Conservation (phyloP, 2,888 invertebrate genomes). For the Creontiades dilutus region DNA sequence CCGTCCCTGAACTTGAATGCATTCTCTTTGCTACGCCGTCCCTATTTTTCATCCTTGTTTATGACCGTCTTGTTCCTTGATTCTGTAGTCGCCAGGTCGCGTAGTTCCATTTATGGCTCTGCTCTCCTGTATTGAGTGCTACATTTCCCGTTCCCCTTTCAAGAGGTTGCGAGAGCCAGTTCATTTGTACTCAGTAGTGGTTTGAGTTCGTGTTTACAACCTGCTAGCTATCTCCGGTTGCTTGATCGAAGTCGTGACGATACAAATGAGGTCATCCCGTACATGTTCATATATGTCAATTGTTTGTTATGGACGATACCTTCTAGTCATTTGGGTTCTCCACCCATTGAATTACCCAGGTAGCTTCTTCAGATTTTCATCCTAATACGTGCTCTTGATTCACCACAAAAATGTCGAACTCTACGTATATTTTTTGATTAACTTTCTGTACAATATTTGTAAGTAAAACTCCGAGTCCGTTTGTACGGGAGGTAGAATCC, state of each 20-base stretch:
- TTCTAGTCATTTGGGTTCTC: too few species aligned
- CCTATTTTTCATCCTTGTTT: background rate
- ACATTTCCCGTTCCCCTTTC: conserved; percentile 28
- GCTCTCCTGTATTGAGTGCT: background rate
- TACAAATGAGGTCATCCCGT: background rate
- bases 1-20: conserved; percentile 11
- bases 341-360: too few species aligned
- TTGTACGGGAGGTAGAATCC: too few species aligned
- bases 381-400: too few species aligned
- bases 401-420: too few species aligned
- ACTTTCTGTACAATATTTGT: too few species aligned
- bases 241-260: background rate
- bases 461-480: too few species aligned
- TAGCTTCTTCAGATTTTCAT: too few species aligned
- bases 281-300: too few species aligned
- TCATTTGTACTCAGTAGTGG: background rate
- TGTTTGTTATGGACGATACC: too few species aligned
- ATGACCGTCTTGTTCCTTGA: background rate
- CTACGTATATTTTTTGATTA: too few species aligned
- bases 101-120: background rate
- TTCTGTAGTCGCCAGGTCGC: conserved; percentile 4
- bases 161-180: conserved; percentile 5
- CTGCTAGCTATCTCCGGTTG: background rate
- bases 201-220: conserved; percentile 10
- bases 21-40: background rate